These are phyloP conservation scores for Cheilinus undulatus DNA, from an alignment of 2,113 vertebrate species.

Conservation along the genomic window DNA sequence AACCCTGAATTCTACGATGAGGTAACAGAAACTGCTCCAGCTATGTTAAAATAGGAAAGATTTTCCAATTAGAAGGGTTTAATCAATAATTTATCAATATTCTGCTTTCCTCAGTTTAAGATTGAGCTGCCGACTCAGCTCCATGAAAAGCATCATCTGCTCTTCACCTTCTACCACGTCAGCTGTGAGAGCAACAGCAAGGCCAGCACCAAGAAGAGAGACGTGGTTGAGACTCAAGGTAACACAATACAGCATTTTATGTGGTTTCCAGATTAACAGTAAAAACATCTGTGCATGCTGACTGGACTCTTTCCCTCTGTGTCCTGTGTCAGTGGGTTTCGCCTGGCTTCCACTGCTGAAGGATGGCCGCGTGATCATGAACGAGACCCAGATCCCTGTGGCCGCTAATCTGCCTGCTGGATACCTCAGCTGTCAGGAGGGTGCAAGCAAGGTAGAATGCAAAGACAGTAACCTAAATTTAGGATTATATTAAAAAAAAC, in stretches of 20 bases:
- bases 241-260: not conserved
- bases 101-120: conserved; percentile 88
- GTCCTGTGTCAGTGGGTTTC: conserved; percentile 89
- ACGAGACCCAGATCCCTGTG: conserved; percentile 90
- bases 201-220: conserved; percentile 96
- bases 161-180: conserved; percentile 97
- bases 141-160: conserved; percentile 94
- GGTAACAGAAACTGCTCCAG: conserved; percentile 78
- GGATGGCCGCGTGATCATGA: conserved; percentile 93
- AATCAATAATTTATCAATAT: not conserved
- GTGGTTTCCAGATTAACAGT: not conserved
- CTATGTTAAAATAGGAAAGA: not conserved
- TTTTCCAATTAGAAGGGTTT: not conserved
- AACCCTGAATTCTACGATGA: conserved; percentile 99
- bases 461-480: no score
- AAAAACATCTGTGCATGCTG: not conserved
- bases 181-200: conserved; percentile 98
- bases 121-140: conserved; percentile 96
- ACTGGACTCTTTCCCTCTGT: not conserved
- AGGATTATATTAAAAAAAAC: no score
- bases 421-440: conserved; percentile 92
- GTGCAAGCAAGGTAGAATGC: conserved; percentile 88
- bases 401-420: conserved; percentile 92
- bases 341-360: conserved; percentile 96
- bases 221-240: conserved; percentile 94